phyloP scores from a whole-genome alignment of 2,797 vertebrate species.

The Smutsia temminckii region DNA sequence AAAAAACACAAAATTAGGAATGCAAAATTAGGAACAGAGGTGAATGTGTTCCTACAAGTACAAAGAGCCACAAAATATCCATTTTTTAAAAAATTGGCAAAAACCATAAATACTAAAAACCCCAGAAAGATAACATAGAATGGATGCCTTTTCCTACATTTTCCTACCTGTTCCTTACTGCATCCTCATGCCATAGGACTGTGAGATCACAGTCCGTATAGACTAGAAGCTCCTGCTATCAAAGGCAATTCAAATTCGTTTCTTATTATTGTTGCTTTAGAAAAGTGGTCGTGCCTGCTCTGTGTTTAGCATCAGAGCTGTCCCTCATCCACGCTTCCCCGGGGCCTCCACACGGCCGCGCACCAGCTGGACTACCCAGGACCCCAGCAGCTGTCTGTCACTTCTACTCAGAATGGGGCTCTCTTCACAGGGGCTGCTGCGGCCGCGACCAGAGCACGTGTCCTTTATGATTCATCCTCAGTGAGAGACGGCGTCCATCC shows the following conservation, averaged over 20 bases:
- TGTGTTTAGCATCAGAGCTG: background rate
- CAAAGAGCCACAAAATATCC: background rate
- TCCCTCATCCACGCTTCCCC: too few species aligned
- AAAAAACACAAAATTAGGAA: too few species aligned
- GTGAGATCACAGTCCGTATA: accelerated
- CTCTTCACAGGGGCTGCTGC: accelerated
- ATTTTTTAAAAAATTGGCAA: background rate
- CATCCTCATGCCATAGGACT: accelerated
- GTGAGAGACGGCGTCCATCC: too few species aligned
- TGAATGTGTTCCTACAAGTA: background rate
- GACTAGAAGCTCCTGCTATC: accelerated
- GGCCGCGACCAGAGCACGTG: accelerated
- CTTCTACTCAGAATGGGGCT: accelerated
- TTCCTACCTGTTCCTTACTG: background rate
- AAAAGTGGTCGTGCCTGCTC: background rate
- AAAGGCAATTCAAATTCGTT: accelerated
- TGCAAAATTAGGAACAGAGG: background rate
- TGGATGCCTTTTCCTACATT: accelerated
- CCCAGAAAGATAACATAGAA: background rate
- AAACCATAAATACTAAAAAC: background rate
- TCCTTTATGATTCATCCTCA: too few species aligned
- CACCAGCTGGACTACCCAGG: too few species aligned
- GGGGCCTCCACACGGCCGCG: too few species aligned
- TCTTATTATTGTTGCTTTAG: background rate
- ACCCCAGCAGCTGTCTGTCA: background rate